Base-by-base conservation (phyloP, 2,113 vertebrate species). In the Petaurus breviceps region DNA sequence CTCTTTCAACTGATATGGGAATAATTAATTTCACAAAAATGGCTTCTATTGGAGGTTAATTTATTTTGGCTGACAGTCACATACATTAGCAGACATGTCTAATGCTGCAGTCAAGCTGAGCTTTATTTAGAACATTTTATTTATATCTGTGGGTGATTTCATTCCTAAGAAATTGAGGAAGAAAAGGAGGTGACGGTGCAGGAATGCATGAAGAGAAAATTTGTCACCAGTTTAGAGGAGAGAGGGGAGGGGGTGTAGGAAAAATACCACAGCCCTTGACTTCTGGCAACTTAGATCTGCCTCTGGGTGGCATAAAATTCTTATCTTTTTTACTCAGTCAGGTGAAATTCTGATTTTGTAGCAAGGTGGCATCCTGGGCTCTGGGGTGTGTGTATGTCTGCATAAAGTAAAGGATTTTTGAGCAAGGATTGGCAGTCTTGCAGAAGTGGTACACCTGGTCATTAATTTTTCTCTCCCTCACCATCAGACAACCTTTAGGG, bases 71-170 rank as follows among this genome's bases (percentile, higher is more conserved):
- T 98, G 98, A 98, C 98, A 98, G 98, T 97, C 97, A 98, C 98
- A 96, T 95, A 97, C 96, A 94, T 95, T 98, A 97, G 95, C 92
- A 97, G 98, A 97, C 84, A 97, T 68, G 97, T 94, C 96, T 97
- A 97, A 95, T 28, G 96, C 98, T 95, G 94, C 97, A 96, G 97
- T 95, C 55, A 91, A 97, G 94, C 94, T 91, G 95, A 97, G 98
- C 98, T 98, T 98, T 98, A 99, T 99, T 99, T 98, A 98, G 98
- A 98, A 91, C 92, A 95, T 96, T 98, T 98, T 98, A 98, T 99
- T 99, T 99, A 97, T 98, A 98, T 98, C 98, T 98, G 97, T 92
- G 96, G 95, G 98, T 98, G 98, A 98, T 98, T 98, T 98, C 97
- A 98, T 96, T 97, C 96, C 97, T 98, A 98, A 98, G 98, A 94